A percentile compares a stretch with the other conserved stretches of the same genome.
These are phyloP conservation scores for Cydia amplana DNA, from an alignment of 1,140 invertebrate genomes.

Conservation along the genomic window DNA sequence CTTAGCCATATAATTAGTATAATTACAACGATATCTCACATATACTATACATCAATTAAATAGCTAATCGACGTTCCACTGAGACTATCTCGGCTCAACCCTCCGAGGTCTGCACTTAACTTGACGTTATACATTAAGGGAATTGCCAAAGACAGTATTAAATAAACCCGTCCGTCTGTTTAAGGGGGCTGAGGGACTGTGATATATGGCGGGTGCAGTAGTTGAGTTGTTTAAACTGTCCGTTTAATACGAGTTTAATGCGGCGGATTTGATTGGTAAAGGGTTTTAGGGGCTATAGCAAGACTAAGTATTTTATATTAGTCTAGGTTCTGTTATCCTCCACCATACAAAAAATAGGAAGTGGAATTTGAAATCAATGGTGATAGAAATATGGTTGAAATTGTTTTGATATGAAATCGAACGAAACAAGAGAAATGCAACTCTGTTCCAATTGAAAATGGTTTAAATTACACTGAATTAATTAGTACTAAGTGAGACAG, in stretches of 20 bases:
- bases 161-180: conserved; percentile 15
- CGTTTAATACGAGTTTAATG: conserved; percentile 11
- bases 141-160: conserved; percentile 24
- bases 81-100: not conserved
- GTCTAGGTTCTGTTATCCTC: too few relatives aligned
- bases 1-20: not conserved
- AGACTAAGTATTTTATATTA: not conserved
- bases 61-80: not conserved
- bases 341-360: too few relatives aligned
- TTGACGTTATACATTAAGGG: conserved; percentile 26
- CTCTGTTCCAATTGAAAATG: too few relatives aligned
- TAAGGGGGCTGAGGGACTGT: conserved; percentile 1
- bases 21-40: not conserved
- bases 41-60: not conserved
- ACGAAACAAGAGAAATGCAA: too few relatives aligned
- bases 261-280: conserved; percentile 19
- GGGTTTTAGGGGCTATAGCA: not conserved
- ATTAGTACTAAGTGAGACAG: too few relatives aligned
- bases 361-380: too few relatives aligned
- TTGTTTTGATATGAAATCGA: too few relatives aligned
- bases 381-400: too few relatives aligned
- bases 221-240: conserved; percentile 6
- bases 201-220: conserved; percentile 14
- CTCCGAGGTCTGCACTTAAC: not conserved
- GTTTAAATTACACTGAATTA: too few relatives aligned